Percentiles rank a stretch among this genome's conserved stretches.
These are phyloP conservation scores for Neria commutata DNA, from an alignment of 2,888 invertebrate species.

Conservation along the genomic window DNA sequence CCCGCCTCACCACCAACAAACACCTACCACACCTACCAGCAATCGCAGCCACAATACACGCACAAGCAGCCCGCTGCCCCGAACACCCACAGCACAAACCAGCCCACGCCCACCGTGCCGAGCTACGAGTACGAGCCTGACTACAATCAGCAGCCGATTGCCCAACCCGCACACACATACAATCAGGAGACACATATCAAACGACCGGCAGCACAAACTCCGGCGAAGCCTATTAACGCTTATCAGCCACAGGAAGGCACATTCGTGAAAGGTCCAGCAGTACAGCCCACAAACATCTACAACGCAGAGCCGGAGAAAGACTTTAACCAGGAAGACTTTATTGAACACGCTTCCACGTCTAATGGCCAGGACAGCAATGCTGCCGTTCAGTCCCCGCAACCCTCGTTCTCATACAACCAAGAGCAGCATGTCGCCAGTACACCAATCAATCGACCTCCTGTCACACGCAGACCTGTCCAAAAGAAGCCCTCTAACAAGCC, in stretches of 20 bases:
- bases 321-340: slow-evolving; percentile 22
- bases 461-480: slow-evolving; percentile 32
- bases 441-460: slow-evolving; percentile 41
- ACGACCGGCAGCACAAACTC: background rate
- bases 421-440: slow-evolving; percentile 35
- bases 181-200: slow-evolving; percentile 22
- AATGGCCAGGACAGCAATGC: slow-evolving; percentile 16
- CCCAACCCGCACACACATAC: slow-evolving; percentile 14
- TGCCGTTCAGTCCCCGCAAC: slow-evolving; percentile 24
- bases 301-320: slow-evolving; percentile 9
- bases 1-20: background rate
- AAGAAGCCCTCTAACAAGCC: slow-evolving; percentile 58
- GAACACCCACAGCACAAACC: background rate
- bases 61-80: too few species aligned
- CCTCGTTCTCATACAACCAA: slow-evolving; percentile 33
- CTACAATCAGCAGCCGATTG: too few species aligned
- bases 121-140: too few species aligned
- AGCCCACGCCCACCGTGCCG: too few species aligned
- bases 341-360: slow-evolving; percentile 2
- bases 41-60: background rate
- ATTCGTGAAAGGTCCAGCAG: slow-evolving; percentile 9
- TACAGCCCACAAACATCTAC: slow-evolving; percentile 11
- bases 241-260: slow-evolving; percentile 15
- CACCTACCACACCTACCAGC: background rate
- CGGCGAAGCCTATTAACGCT: slow-evolving; percentile 6